These are phyloP conservation scores for Paraescarpia echinospica DNA, from an alignment of 1,140 invertebrate species.

Conservation along the genomic window DNA sequence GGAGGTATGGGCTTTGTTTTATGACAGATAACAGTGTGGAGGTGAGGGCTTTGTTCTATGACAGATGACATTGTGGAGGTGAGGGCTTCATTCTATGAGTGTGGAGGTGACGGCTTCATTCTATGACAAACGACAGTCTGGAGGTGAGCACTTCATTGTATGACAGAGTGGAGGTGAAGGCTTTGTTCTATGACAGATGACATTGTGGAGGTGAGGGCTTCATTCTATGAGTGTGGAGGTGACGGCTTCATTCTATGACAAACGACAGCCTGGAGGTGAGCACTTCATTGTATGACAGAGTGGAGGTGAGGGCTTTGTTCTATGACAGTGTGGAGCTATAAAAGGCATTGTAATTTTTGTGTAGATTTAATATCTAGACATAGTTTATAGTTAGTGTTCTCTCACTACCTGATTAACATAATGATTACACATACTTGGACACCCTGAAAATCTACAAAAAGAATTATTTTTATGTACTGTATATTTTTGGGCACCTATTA, in stretches of 20 bases:
- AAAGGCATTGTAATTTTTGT: not conserved
- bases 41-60: not conserved
- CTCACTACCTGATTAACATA: not conserved
- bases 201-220: not conserved
- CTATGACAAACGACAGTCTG: not conserved
- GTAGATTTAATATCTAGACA: not conserved
- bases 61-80: no score
- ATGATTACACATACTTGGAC: no score
- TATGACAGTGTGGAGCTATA: not conserved
- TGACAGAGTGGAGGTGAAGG: not conserved
- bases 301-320: not conserved
- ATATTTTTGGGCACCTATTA: no score
- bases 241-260: not conserved
- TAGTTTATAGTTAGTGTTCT: not conserved
- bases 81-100: not conserved
- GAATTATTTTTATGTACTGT: no score
- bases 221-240: not conserved
- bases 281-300: no score
- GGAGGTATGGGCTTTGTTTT: not conserved
- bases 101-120: not conserved
- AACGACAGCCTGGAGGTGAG: not conserved
- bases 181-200: not conserved
- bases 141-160: not conserved
- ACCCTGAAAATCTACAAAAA: no score
- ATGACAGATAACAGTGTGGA: no score